Evolutionary conservation across 2,113 vertebrate genomes (phyloP), one percentile per base, ranked within the genome.

Genomic region (Epinephelus lanceolatus): DNA sequence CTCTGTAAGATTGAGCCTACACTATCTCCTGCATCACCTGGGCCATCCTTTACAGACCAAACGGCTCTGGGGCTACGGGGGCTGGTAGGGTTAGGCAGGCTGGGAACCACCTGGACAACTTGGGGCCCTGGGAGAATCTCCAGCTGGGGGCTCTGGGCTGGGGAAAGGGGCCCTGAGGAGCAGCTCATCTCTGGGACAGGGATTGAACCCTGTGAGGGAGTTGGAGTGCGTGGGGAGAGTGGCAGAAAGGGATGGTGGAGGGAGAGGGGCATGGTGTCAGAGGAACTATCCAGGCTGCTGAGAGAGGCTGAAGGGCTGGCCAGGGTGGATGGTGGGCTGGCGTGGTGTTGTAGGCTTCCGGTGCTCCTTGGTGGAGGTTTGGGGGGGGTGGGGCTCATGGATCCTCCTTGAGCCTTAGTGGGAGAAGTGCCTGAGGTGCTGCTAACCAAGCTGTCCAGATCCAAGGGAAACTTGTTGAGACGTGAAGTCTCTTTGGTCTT

Each of bases 391-490:
- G 78, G 60, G 47, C 18, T 89, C 30, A 56, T 40, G 25, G 66
- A 61, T 74, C 30, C 59, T 27, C 15, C 60, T 18, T 75, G 66
- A 71, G 68, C 23, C 74, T 88, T 78, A 65, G 66, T 30, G 17
- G 82, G 53, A 52, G 87, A 78, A 63, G 76, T 49, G 52, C 56
- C 40, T 40, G 83, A 30, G 21, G 27, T 57, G 70, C 67, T 49
- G 82, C 72, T 91, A 21, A 94, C 90, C 66, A 96, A 88, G 53
- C 76, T 93, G 37, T 96, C 92, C 42, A 83, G 65, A 71, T 95
- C 93, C 78, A 94, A 86, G 17, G 78, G 95, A 68, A 95, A 96
- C 69, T 90, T 94, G 84, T 95, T 93, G 59, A 96, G 92, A 52
- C 93, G 95, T 1, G 65, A 76, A 2, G 57, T 83, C 68, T 94